A percentile compares a stretch with the other conserved stretches of the same genome.
These are phyloP conservation scores for Blastobasis lacticolella DNA, from an alignment of 2,888 invertebrate genomes.

Conservation along the genomic window DNA sequence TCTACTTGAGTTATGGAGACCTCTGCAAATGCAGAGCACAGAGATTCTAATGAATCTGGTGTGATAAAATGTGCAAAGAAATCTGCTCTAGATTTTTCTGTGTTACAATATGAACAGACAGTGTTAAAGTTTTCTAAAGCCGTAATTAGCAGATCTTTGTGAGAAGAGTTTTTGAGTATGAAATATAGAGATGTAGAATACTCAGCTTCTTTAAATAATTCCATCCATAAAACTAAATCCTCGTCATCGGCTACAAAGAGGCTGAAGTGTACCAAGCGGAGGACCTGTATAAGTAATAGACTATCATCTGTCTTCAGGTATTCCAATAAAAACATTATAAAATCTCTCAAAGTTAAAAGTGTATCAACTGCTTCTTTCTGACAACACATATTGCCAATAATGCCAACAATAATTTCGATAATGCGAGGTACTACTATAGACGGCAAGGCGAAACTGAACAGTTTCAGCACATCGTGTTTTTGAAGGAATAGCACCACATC, in stretches of 20 bases:
- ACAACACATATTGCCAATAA: slow-evolving; percentile 88
- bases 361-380: slow-evolving; percentile 74
- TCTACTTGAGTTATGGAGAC: slow-evolving; percentile 38
- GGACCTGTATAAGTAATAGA: slow-evolving; percentile 81
- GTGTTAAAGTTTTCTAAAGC: slow-evolving; percentile 76
- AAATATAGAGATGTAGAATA: slow-evolving; percentile 77
- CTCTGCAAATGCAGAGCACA: slow-evolving; percentile 46
- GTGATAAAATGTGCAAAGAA: slow-evolving; percentile 51
- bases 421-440: slow-evolving; percentile 77
- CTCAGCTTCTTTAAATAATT: slow-evolving; percentile 55
- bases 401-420: slow-evolving; percentile 87
- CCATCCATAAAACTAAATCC: slow-evolving; percentile 61
- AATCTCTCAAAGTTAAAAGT: slow-evolving; percentile 71
- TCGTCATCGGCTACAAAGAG: slow-evolving; percentile 52
- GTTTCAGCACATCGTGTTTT: slow-evolving; percentile 78
- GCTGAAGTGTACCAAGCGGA: slow-evolving; percentile 78
- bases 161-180: slow-evolving; percentile 83
- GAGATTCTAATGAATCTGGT: slow-evolving; percentile 39
- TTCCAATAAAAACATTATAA: slow-evolving; percentile 72
- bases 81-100: slow-evolving; percentile 32
- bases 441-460: slow-evolving; percentile 75
- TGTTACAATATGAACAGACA: slow-evolving; percentile 60
- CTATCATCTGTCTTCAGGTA: slow-evolving; percentile 79
- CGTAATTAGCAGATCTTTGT: slow-evolving; percentile 72
- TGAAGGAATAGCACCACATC: slow-evolving; percentile 83